Base-by-base conservation (phyloP, 2,888 invertebrate genomes). In the Mimas tiliae region DNA sequence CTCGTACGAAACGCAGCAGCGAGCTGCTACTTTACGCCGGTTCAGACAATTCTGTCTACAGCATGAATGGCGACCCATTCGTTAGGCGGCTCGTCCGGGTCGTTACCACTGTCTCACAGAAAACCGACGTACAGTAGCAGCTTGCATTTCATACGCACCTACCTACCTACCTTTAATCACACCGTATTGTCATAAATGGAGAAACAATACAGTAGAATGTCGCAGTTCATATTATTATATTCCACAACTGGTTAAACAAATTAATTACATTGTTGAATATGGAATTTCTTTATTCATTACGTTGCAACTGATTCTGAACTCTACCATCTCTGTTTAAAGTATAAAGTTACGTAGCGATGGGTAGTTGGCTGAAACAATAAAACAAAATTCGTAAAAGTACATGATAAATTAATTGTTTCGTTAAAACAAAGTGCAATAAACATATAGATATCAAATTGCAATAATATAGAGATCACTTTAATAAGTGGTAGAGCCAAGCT, bases 241-340 rank as follows among this genome's bases (percentile, higher is more conserved):
- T 79, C 79, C 70, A 82, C 89, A 85, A 82, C 84, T 90, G 90
- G 87, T 86, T 85, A 85, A 85, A 89, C 88, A 84, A 55, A 68
- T 69, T 82, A 83, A 87, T 84, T 78, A 74, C 68, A 71, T 69
- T 62, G 71, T 72, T 70, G 64, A 11, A 65, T 67, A 64, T 63
- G 63, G 65, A 69, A 38, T 42, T 58, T 42, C 42, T 58, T 38
- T 19, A 58, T 19, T 53, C 27, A 4, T 11, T 11, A 16, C 34
- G 4, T 3, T 19, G 6, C 42, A 16, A 58, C 3, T 16, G 16
- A 55, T 6, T 19, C 42, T 58, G 12, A 42, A 58, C 58, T 58
- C 6, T 42, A 19, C 0, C 6, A 19, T 7, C 12, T 6, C 1
- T 6, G 6, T 19, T 19, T 58, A 58, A 58, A 38, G 58, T 42